Evolutionary conservation across 2,888 invertebrate species (phyloP).

Genomic region (Schrankia costaestrigalis): DNA sequence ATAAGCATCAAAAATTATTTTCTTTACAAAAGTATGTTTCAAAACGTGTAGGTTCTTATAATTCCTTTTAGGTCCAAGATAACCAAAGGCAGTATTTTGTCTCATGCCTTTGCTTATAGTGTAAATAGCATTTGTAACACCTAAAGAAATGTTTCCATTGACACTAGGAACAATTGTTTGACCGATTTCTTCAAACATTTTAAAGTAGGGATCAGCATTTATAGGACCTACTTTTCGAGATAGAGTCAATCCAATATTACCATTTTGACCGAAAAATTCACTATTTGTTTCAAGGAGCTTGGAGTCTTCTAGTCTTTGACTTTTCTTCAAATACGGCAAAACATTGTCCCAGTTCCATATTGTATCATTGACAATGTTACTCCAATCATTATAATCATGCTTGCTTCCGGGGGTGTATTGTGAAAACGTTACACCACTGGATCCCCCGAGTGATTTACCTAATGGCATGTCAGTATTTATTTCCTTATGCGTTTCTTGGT

Average conservation of each 20-base stretch:
- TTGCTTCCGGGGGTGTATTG: too few species aligned
- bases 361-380: too few species aligned
- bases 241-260: conserved; percentile 5
- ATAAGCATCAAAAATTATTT: conserved; percentile 15
- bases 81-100: conserved; percentile 14
- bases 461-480: too few species aligned
- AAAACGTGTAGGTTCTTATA: conserved; percentile 15
- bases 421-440: too few species aligned
- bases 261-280: conserved; percentile 4
- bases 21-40: conserved; percentile 12
- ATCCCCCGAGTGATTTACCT: too few species aligned
- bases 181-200: conserved; percentile 3
- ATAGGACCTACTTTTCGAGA: not conserved
- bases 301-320: conserved; percentile 5
- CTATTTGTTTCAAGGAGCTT: not conserved
- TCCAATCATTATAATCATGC: too few species aligned
- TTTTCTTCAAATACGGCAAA: conserved; percentile 8
- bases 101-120: conserved; percentile 7
- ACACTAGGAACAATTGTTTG: not conserved
- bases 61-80: conserved; percentile 4
- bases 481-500: too few species aligned
- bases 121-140: conserved; percentile 7
- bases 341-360: too few species aligned
- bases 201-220: not conserved
- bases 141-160: conserved; percentile 9